Conservation (phyloP, 2,888 invertebrate species). For the Steinernema carpocapsae region DNA sequence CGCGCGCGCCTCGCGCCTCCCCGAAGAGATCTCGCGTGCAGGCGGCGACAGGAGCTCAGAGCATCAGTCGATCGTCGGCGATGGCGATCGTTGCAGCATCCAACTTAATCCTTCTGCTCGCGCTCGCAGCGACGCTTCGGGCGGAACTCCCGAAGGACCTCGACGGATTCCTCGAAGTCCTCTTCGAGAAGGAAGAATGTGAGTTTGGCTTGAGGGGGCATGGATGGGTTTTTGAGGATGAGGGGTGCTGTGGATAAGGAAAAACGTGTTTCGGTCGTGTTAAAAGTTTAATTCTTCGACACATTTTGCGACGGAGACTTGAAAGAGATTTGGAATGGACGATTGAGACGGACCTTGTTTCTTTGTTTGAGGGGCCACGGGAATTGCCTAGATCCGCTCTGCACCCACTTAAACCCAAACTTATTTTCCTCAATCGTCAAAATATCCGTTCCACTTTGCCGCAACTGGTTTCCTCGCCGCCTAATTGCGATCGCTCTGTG, state of each 20-base stretch:
- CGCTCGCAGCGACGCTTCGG: conserved; percentile 21
- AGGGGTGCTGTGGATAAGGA: not conserved
- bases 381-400: not conserved
- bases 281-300: not conserved
- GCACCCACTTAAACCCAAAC: not conserved
- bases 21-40: conserved; percentile 20
- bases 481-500: conserved; percentile 7
- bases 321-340: not conserved
- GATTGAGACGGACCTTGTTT: not conserved
- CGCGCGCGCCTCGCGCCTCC: conserved; percentile 28
- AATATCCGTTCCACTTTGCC: conserved; percentile 23
- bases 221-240: not conserved
- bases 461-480: conserved; percentile 13
- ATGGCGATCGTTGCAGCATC: conserved; percentile 27
- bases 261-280: not conserved
- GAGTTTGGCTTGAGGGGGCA: conserved; percentile 38
- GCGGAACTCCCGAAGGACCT: conserved; percentile 61
- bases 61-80: conserved; percentile 25
- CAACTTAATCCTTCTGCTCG: conserved; percentile 36
- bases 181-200: conserved; percentile 67
- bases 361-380: too few species aligned
- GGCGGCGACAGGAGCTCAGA: not conserved
- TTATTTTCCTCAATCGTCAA: not conserved
- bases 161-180: conserved; percentile 63
- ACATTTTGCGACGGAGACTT: not conserved